Evolutionary conservation across 2,888 invertebrate genomes (phyloP), one percentile per base, ranked within the genome.

Genomic region (Synergus umbraculus): DNA sequence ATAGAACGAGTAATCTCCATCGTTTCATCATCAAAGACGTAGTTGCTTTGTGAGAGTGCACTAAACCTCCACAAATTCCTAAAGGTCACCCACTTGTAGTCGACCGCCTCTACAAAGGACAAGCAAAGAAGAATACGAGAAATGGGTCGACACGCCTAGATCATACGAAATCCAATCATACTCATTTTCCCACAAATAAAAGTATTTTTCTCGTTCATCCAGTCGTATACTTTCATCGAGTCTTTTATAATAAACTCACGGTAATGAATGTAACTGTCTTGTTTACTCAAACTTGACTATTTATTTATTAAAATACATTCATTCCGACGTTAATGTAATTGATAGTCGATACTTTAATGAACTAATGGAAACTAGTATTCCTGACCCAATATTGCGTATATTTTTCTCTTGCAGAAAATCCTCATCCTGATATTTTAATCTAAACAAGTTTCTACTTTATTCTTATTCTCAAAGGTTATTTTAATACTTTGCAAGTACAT

Each of bases 81-180:
- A 90, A 90, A 91, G 90, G 90, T 90, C 87, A 88, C 82, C 84
- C 84, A 81, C 82, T 83, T 82, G 79, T 77, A 76, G 80, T 83
- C 83, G 78, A 79, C 79, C 79, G 83, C 80, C 80, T 83, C 80
- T 83, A 79, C 81, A 80, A 82, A 82, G 77, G 77, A 77, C 41
- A 78, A 82, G 78, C 79, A 83, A 81, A 78, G 81, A 78, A 76
- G 82, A 81, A 81, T 76, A 79, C 78, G 80, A 83, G 78, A 80
- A 80, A 81, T 76, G 77, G 81, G 79, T 82, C 79, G 77, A 79
- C 79, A 79, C 15, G 63, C 15, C 64, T 22, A 77, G 64, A 46
- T 54, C 29, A 54, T 15, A 65, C 65, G n/a, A 65, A 54, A 49
- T 73, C 37, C 29, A 29, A 73, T 73, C n/a, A 41, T 65, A 4